Evolutionary conservation across 2,797 vertebrate genomes (phyloP).

Genomic region (Philypnodon macrostomus): DNA sequence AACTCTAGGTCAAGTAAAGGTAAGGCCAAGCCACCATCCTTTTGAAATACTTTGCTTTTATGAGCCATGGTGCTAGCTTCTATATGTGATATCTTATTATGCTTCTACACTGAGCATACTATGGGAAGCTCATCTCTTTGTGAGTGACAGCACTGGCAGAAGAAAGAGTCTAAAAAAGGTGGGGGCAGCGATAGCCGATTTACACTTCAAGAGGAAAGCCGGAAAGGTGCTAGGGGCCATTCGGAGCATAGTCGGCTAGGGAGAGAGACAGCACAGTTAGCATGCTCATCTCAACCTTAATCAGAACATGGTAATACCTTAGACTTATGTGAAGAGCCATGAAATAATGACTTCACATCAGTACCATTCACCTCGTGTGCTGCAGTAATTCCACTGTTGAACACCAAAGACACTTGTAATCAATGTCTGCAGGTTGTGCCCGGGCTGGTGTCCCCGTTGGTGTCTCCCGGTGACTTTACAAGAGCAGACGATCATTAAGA

Average conservation of each 20-base stretch:
- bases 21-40: constrained; percentile 9
- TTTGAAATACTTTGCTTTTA: constrained; percentile 5
- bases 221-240: constrained; percentile 59
- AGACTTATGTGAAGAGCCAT: constrained; percentile 50
- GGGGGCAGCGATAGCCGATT: constrained; percentile 63
- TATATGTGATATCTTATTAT: constrained; percentile 18
- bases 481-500: constrained; percentile 52
- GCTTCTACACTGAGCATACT: constrained; percentile 21
- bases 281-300: constrained; percentile 70
- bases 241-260: constrained; percentile 49
- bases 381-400: constrained; percentile 43
- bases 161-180: constrained; percentile 37
- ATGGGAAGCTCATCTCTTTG: constrained; percentile 46
- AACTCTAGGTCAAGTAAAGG: constrained; percentile 36
- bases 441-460: constrained; percentile 34
- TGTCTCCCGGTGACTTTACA: constrained; percentile 33
- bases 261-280: constrained; percentile 58
- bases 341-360: constrained; percentile 57
- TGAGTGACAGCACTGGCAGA: constrained; percentile 55
- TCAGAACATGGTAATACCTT: constrained; percentile 66
- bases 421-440: constrained; percentile 48
- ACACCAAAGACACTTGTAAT: constrained; percentile 54
- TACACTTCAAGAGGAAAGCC: constrained; percentile 78
- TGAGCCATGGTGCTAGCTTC: not conserved
- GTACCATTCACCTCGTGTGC: constrained; percentile 46